phyloP scores from a whole-genome alignment of 92 coral and sea anemone genomes.

The Zoanthus sansibaricus region DNA sequence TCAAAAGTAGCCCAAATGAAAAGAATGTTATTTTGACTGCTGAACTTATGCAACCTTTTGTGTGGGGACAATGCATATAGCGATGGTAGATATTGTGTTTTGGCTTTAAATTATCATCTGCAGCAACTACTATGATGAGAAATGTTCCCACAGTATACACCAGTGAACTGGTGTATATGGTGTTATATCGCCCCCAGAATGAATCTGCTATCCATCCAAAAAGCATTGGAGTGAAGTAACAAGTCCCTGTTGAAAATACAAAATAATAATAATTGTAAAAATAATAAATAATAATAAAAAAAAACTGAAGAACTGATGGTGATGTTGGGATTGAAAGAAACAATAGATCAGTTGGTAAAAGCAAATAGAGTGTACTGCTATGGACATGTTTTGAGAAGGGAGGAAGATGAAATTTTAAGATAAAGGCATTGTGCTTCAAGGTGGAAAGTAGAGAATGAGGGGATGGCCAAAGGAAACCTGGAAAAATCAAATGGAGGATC shows the following conservation, averaged over 20 bases:
- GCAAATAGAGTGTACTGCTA: no score
- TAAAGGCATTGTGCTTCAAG: no score
- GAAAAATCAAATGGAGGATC: no score
- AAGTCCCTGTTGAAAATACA: conserved; percentile 70
- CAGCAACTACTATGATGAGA: conserved; percentile 51
- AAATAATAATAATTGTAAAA: no score
- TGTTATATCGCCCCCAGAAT: conserved; percentile 76
- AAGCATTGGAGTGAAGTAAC: conserved; percentile 78
- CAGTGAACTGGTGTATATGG: conserved; percentile 75
- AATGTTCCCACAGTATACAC: conserved; percentile 79
- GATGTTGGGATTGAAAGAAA: no score
- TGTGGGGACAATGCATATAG: background rate
- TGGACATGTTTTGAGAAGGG: no score
- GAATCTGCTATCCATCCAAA: conserved; percentile 97
- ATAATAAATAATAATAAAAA: no score
- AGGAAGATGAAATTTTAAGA: no score
- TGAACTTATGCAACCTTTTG: background rate
- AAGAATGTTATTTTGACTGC: conserved; percentile 53
- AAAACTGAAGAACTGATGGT: no score
- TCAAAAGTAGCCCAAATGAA: conserved; percentile 66
- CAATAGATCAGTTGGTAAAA: no score
- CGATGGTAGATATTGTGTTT: background rate
- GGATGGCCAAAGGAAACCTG: no score
- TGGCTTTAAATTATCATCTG: conserved; percentile 9
- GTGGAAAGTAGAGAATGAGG: no score